Base-by-base conservation (phyloP, 2,888 invertebrate genomes). In the Dynastes grantii region DNA sequence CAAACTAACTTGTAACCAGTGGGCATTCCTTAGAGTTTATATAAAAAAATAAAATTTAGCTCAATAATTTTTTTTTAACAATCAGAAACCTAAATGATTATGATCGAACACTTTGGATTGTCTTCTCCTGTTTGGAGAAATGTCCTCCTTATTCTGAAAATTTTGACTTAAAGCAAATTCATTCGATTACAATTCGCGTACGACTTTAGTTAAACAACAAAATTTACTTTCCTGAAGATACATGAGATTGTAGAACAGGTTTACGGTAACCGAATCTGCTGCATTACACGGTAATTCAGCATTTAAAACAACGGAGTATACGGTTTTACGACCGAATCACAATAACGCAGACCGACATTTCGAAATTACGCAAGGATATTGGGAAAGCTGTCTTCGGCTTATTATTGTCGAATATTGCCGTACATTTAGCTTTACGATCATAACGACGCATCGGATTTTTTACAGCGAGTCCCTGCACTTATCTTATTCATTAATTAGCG, bases 221-320 rank as follows among this genome's bases (percentile, higher is more conserved):
- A 65, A 13, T 65, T 65, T 8, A n/a, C 29, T 64, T 11, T 13
- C 27, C n/a, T 13, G 13, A 64, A 16, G 8, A 0, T 6, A 16
- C n/a, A 45, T 40, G 37, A 40, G 3, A 37, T 65, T 65, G 40
- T 0, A 11, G 37, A 65, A 65, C 65, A 13, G 40, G 65, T 65
- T 65, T 65, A 0, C n/a, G 6, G 45, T 65, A 65, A 40, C 37
- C 40, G 65, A 40, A 45, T 65, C 40, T 40, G 65, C 9, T n/a
- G 65, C 37, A 16, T 16, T 40, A 65, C 9, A 40, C 37, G 16
- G 40, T 40, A 40, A 65, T n/a, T 40, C n/a, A 1, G 37, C 40
- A 37, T 40, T 65, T 65, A 65, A 65, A 65, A 65, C 65, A 65
- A 65, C 65, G 37, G 40, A 40, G 40, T 40, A 65, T 37, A 40